phyloP scores from a whole-genome alignment of 2,113 vertebrate species.

The Recurvirostra avosetta region DNA sequence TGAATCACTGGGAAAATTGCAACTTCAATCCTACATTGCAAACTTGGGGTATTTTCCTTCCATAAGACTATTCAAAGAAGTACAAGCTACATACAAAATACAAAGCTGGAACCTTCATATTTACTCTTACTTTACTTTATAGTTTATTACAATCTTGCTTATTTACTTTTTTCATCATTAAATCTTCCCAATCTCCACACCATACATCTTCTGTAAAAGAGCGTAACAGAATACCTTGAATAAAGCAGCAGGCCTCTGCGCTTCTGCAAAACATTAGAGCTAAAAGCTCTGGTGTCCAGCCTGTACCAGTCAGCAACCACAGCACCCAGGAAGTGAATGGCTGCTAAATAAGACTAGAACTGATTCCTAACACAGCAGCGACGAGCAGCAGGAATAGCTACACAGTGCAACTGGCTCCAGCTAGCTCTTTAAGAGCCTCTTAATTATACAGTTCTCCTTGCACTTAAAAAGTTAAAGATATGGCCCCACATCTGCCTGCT shows the following conservation, averaged over 20 bases:
- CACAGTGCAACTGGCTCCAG: not conserved
- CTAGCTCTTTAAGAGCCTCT: not conserved
- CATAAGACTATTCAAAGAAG: not conserved
- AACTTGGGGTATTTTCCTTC: not conserved
- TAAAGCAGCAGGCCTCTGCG: not conserved
- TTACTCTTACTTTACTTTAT: not conserved
- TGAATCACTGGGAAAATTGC: not conserved
- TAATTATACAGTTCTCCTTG: not conserved
- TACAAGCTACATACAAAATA: not conserved
- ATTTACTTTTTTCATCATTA: not conserved
- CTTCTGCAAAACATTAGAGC: not conserved
- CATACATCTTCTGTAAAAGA: not conserved
- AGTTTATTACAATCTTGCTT: not conserved
- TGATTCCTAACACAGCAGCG: not conserved
- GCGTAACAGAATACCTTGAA: not conserved
- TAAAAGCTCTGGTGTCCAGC: not conserved
- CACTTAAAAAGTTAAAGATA: not conserved
- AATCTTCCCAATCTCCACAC: not conserved
- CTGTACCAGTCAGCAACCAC: not conserved
- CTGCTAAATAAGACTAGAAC: not conserved
- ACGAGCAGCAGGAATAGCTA: not conserved
- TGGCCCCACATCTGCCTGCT: not conserved
- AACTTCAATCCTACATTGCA: not conserved
- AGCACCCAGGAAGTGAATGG: accelerated
- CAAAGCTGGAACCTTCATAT: not conserved